These are phyloP conservation scores for Phymorhynchus buccinoides DNA, from an alignment of 1,140 invertebrate genomes.

Conservation along the genomic window DNA sequence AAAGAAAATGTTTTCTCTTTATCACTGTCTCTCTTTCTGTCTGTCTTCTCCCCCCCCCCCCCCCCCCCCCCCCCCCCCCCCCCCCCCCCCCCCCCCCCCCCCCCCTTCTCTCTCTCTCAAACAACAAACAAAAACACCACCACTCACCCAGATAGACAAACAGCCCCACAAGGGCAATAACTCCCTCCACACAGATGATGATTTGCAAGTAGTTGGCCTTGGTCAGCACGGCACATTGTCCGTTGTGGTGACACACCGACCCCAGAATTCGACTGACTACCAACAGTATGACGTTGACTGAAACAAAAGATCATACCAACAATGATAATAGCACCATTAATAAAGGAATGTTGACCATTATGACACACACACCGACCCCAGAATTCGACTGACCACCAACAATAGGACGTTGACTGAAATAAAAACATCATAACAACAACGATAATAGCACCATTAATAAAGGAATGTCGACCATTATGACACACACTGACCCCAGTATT, in stretches of 20 bases:
- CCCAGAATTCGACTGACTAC: not conserved
- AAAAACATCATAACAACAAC: no score
- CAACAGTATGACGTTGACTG: slow-evolving; percentile 16
- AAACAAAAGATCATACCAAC: not conserved
- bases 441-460: no score
- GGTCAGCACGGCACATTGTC: not conserved
- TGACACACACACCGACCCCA: slow-evolving; percentile 1
- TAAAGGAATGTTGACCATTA: no score
- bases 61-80: not conserved
- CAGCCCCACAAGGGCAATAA: slow-evolving; percentile 24
- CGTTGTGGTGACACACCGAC: not conserved
- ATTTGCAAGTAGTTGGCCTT: slow-evolving; percentile 31
- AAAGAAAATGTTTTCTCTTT: not conserved
- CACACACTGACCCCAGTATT: no score
- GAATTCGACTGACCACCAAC: not conserved
- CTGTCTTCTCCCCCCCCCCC: no score
- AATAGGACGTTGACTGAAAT: not conserved
- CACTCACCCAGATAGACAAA: slow-evolving; percentile 28
- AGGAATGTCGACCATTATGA: not conserved
- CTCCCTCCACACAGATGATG: slow-evolving; percentile 21
- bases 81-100: not conserved
- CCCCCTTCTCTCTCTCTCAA: not conserved
- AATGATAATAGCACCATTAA: no score
- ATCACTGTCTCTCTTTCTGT: not conserved
- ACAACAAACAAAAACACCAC: not conserved